Base-by-base conservation (phyloP, 2,113 vertebrate genomes). In the Phyllopteryx taeniolatus region DNA sequence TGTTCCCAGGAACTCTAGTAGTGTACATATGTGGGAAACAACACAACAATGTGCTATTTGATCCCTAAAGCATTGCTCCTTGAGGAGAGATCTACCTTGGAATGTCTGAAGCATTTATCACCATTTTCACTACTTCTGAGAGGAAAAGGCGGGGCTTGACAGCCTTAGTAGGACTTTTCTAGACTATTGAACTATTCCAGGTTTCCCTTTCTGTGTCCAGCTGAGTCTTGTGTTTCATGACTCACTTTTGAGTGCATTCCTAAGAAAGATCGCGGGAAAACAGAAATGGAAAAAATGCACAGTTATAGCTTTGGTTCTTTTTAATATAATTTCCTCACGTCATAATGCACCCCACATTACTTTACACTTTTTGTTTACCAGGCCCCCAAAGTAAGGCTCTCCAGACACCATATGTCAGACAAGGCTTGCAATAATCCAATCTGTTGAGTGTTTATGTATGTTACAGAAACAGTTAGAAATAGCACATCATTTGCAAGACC, bases 281-380 rank as follows among this genome's bases (percentile, higher is more conserved):
- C 74, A 78, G 69, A 62, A 70, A 73, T n/a, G n/a, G 4, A 35
- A 71, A 59, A 81, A 80, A 72, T 60, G 11, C 43, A 42, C 17
- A 22, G 10, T 54, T 68, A 13, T 49, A 43, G 2, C 5, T 5
- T 68, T 71, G 27, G 51, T 46, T 78, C 78, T 78, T 63, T 82
- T 76, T 79, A 22, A 68, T 76, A 67, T 62, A 35, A 14, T 35
- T 62, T 39, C 6, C 2, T 10, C 27, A 31, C 12, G 71, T 77
- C 57, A 71, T 70, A 78, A 73, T 53, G 71, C 46, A 63, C 67
- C 71, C 76, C 67, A 47, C 73, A 79, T 72, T 39, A 39, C 35
- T 39, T 3, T 87, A 70, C 1, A 42, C 62, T 86, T 84, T 85
- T 85, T 91, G 83, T 91, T 92, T 88, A 81, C 72, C 77, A 86